A percentile compares a stretch with the other conserved stretches of the same genome.
phyloP scores from a whole-genome alignment of 2,113 vertebrate species.

The Vimba vimba region DNA sequence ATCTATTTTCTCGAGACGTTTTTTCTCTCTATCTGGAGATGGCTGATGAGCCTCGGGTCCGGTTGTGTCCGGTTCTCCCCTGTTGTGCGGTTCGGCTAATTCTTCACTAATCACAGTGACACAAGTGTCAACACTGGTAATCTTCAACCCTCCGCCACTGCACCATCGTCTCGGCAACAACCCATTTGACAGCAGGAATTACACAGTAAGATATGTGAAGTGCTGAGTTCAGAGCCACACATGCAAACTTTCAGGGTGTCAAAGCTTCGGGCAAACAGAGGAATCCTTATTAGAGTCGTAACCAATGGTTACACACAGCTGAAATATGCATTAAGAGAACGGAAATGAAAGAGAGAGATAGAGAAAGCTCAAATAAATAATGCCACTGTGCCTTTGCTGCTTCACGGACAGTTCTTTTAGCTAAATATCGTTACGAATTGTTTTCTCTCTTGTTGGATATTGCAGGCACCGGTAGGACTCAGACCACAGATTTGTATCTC shows the following conservation, averaged over 20 bases:
- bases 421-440: not conserved
- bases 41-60: slow-evolving; percentile 49
- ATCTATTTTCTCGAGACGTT: not conserved
- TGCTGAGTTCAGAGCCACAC: slow-evolving; percentile 41
- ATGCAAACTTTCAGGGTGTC: slow-evolving; percentile 30
- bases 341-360: slow-evolving; percentile 11
- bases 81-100: slow-evolving; percentile 54
- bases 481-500: slow-evolving; percentile 29
- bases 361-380: not conserved
- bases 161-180: slow-evolving; percentile 50
- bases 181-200: slow-evolving; percentile 55
- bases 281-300: slow-evolving; percentile 21
- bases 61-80: slow-evolving; percentile 34
- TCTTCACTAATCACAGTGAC: slow-evolving; percentile 59
- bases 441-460: slow-evolving; percentile 3
- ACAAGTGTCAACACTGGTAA: slow-evolving; percentile 57
- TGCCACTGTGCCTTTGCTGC: not conserved
- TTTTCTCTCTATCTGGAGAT: slow-evolving; percentile 30
- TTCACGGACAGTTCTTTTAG: slow-evolving; percentile 28
- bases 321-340: slow-evolving; percentile 51
- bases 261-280: slow-evolving; percentile 26
- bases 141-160: slow-evolving; percentile 39
- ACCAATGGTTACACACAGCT: slow-evolving; percentile 46
- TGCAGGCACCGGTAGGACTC: not conserved
- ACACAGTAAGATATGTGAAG: slow-evolving; percentile 46